Evolutionary conservation across 23 tunicate genomes (phyloP), one percentile per base, ranked within the genome.

Genomic region (Corella eumyota): DNA sequence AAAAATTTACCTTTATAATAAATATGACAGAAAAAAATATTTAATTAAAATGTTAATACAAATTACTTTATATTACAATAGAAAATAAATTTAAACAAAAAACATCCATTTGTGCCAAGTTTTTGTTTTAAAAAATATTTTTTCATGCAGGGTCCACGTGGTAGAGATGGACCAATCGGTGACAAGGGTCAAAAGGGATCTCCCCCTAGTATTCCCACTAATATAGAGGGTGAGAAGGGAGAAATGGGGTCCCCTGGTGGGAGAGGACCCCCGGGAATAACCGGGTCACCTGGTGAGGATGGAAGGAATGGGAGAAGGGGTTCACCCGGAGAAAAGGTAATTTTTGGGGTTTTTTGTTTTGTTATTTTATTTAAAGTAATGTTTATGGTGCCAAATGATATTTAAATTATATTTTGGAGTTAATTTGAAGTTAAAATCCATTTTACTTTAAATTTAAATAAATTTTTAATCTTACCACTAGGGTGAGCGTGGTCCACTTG

Each of bases 181-280:
- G 30, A 36, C 0, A 73, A 67, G 54, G 92, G 92, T 11, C 49
- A 53, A 2, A 82, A 82, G 56, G 92, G 80, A 1, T 70, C 53
- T 30, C 56, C 70, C 23, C 44, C 70, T 13, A 67, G 32, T 23
- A 1, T 50, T n/a, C 50, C 51, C 3, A 61, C 5, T 2, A 53
- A 47, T 27, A 32, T 76, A 7, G 36, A 19, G 26, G 84, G 78
- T 3, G 78, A 76, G 57, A 65, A 63, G 31, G 94, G 94, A 1
- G 76, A 68, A 45, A 68, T 68, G 4, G 94, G 94, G 11, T 25
- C 64, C 6, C 60, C 83, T 34, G 94, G 94, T 37, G 67, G 73
- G 1, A 49, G 45, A 46, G 94, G 94, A 0, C 58, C 71, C 20
- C 78, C 83, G 0, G 94, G 94, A 45, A 33, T 52, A 20, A 58